These are phyloP conservation scores for Botia almorhae DNA, from an alignment of 2,797 vertebrate species.

Conservation along the genomic window DNA sequence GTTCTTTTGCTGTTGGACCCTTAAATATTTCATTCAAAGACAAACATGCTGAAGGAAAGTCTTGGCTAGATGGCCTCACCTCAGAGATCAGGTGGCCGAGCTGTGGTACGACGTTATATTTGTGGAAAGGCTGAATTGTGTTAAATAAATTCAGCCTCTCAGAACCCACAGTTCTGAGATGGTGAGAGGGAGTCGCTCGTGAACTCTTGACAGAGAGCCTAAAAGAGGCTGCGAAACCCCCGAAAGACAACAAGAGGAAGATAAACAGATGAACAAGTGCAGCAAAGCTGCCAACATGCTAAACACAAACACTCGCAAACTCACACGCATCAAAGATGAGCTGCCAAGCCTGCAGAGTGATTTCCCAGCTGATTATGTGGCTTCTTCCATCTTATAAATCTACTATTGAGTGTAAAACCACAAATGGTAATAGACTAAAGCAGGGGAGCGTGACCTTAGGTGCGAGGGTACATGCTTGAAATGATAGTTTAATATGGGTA, in stretches of 20 bases:
- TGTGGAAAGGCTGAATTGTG: conserved; percentile 16
- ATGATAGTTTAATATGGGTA: no score
- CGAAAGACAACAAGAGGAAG: conserved; percentile 9
- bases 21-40: conserved; percentile 30
- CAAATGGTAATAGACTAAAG: conserved; percentile 34
- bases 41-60: conserved; percentile 11
- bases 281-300: conserved; percentile 25
- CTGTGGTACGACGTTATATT: conserved; percentile 31
- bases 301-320: background rate
- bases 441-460: background rate
- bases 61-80: background rate
- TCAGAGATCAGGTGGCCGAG: conserved; percentile 15
- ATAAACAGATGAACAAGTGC: conserved; percentile 38
- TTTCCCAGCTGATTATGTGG: conserved; percentile 7
- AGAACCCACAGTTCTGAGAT: conserved; percentile 6
- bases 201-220: conserved; percentile 44
- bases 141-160: no score
- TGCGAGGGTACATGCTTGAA: no score
- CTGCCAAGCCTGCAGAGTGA: background rate
- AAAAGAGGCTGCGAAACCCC: conserved; percentile 5
- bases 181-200: conserved; percentile 21
- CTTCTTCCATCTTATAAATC: conserved; percentile 2
- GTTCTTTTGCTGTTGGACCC: conserved; percentile 25
- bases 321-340: conserved; percentile 9
- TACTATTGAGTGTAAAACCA: conserved; percentile 16